Conservation (phyloP, 2,888 invertebrate species). For the Xestia rhomboidea region DNA sequence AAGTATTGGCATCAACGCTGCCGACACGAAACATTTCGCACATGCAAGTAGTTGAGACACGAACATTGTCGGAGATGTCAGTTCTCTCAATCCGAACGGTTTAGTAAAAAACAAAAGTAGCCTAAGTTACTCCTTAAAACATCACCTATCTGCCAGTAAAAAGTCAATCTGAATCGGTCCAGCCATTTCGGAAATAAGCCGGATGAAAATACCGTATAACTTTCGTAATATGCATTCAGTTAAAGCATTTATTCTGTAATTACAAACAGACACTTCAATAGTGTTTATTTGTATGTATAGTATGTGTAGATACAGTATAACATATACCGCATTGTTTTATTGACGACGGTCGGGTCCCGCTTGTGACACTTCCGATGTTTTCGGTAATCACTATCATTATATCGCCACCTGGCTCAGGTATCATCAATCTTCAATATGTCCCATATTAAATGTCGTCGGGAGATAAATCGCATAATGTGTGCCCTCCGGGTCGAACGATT, state of each 20-base stretch:
- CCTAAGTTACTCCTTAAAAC: not conserved
- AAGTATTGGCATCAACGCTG: too few relatives aligned
- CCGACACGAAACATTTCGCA: too few relatives aligned
- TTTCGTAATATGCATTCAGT: too few relatives aligned
- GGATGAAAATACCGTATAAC: not conserved
- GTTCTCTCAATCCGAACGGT: too few relatives aligned
- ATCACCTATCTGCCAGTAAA: not conserved
- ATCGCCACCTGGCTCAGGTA: slow-evolving; percentile 26
- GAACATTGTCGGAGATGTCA: too few relatives aligned
- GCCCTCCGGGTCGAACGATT: not conserved
- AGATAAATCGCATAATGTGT: slow-evolving; percentile 40
- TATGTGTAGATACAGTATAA: not conserved
- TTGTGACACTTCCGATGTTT: not conserved
- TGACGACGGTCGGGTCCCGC: not conserved
- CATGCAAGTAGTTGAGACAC: too few relatives aligned
- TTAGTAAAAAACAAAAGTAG: too few relatives aligned
- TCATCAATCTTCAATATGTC: slow-evolving; percentile 56
- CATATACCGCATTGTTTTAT: not conserved
- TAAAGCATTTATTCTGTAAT: not conserved
- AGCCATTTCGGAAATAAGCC: not conserved
- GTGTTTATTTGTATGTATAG: not conserved
- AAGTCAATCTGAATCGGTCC: not conserved
- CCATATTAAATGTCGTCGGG: slow-evolving; percentile 42
- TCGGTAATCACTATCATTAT: slow-evolving; percentile 9
- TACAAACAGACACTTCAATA: not conserved